Evolutionary conservation across 2,113 vertebrate genomes (phyloP), one percentile per base, ranked within the genome.

Genomic region (Prochilodus magdalenae): DNA sequence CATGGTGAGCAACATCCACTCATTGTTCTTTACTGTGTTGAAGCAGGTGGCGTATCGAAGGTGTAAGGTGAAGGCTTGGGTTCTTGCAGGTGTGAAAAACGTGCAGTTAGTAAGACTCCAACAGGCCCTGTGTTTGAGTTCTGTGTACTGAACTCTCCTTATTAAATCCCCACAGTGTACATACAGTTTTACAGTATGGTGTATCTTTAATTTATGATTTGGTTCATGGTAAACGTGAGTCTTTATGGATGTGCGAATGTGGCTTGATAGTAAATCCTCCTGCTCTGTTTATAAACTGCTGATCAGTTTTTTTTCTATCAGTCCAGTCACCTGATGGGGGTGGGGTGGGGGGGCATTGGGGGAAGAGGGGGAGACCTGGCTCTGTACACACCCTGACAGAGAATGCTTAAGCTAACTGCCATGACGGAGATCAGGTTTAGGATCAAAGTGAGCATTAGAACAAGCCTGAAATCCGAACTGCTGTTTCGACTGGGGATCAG

Each of bases 1-100:
- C 88, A 97, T 98, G 98, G 98, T 99, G 76, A 86, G 95, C 4
- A 24, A 14, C 4, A 12, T 4, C 36, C 16, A 36, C 15, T 27
- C 26, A 22, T 5, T 7, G 5, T 44, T 10, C 14, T 5, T 51
- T 18, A 51, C 15, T 1, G 2, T 51, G 16, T 51, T 51, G 14
- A 5, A 44, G 40, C 40, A 44, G 40, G 40, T 44, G 40, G 36
- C 3, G 36, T 4, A 36, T 36, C 36, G 3, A 36, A 36, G 36
- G 11, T 44, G 5, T 5, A 7, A 5, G 1, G 1, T 44, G 5
- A 7, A 5, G 11, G 40, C 40, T 7, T 5, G 40, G 40, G 40
- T 10, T 44, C 5, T 10, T 44, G 40, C 1, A 44, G 5, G 4
- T 44, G 40, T 5, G 4, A 10, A 1, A 44, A 44, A 36, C 36